A percentile compares a stretch with the other conserved stretches of the same genome.
These are phyloP conservation scores for Drosophila pruinosa DNA, from an alignment of 1,140 invertebrate genomes.

Conservation along the genomic window DNA sequence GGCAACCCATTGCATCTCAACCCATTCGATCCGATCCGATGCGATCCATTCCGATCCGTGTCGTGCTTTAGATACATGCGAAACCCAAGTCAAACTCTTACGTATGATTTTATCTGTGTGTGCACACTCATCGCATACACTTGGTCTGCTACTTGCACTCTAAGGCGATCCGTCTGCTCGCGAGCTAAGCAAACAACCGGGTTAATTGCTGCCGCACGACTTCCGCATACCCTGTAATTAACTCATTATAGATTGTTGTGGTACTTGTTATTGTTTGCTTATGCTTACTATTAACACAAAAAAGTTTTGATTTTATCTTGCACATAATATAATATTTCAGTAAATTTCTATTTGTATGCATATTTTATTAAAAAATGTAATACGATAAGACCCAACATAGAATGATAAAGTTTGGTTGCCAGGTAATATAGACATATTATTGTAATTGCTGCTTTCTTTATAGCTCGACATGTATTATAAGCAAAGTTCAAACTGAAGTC, in stretches of 20 bases:
- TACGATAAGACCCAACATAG: too few species aligned
- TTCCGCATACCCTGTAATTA: slow-evolving; percentile 11
- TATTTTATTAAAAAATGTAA: too few species aligned
- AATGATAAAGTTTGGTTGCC: too few species aligned
- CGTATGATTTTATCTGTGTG: slow-evolving; percentile 67
- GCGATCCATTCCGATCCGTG: slow-evolving; percentile 32
- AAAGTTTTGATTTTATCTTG: not conserved
- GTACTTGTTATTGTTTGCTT: not conserved
- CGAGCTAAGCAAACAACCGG: slow-evolving; percentile 40
- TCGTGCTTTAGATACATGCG: slow-evolving; percentile 61
- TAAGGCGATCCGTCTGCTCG: not conserved
- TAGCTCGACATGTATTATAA: too few species aligned
- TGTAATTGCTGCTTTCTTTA: too few species aligned
- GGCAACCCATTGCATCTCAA: not conserved
- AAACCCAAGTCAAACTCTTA: slow-evolving; percentile 21
- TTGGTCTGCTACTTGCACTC: slow-evolving; percentile 4
- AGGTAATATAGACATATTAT: too few species aligned
- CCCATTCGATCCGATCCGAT: slow-evolving; percentile 20
- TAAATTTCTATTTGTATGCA: too few species aligned
- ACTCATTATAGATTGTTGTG: not conserved
- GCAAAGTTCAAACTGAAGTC: too few species aligned
- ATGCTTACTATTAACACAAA: not conserved
- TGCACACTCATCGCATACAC: slow-evolving; percentile 17
- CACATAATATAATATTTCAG: too few species aligned
- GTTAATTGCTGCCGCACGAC: not conserved